Evolutionary conservation across 30 jellyfish, hydroid and myxozoan species (phyloP), one percentile per base, ranked within the genome.

Genomic region (Turritopsis dohrnii): DNA sequence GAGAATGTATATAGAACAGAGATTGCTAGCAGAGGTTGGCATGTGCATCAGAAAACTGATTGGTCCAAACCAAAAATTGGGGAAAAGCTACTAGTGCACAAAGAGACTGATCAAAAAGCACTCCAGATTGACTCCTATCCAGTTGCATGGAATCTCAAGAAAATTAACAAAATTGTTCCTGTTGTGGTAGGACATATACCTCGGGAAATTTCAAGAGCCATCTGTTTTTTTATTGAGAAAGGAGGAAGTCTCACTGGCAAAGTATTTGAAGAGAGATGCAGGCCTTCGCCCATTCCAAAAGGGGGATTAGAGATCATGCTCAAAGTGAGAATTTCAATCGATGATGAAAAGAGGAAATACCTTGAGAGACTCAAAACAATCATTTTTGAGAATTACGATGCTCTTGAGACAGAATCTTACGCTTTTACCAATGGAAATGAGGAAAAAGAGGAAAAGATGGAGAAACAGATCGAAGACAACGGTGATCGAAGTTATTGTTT

Each of bases 171-270:
- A 66, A 66, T 66, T 8, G 29, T 25, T 17, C 8, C 7, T 69
- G 77, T 21, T 27, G 77, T 69, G 1, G 77, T 69, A 21, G 77
- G 77, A 69, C 77, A 69, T 69, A 0, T 69, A 21, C 77, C 77
- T 27, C 28, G 30, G 1, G 77, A 69, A 19, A 69, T 69, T 19
- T 69, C 77, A 69, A 13, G 77, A 27, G 77, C 1, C 30, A 27
- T 69, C 1, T 69, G 28, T 13, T 69, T n/a, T 19, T 69, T 69
- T 1, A 1, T 69, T 1, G 77, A 69, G 5, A n/a, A n/a, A 69
- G 1, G 77, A 8, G 77, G 77, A 23, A 69, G 30, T n/a, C 21
- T 69, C 28, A 69, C 30, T 69, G 77, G 77, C 21, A 17, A 69
- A 69, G 77, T 69, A 7, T 69, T 69, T 23, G 77, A 69, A 21